These are phyloP conservation scores for Myrmecophaga tridactyla DNA, from an alignment of 2,113 vertebrate genomes.

Conservation along the genomic window DNA sequence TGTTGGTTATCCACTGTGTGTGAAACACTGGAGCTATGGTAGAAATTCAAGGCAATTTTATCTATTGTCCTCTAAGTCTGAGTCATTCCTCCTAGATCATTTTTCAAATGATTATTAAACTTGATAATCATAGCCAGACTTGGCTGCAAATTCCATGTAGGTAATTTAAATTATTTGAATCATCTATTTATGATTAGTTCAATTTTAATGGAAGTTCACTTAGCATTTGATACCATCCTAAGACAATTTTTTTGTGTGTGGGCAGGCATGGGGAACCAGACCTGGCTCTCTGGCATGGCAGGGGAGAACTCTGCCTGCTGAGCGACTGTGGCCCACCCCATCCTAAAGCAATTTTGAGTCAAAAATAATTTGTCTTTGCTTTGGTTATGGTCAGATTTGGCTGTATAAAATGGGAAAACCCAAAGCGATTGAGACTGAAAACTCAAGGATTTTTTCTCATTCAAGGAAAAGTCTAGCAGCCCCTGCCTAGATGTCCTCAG, in stretches of 20 bases:
- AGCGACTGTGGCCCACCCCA: too few relatives aligned
- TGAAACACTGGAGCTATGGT: neutral
- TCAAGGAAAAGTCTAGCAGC: neutral
- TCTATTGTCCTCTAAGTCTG: neutral
- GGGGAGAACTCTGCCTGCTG: too few relatives aligned
- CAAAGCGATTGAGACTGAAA: neutral
- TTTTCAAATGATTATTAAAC: conserved; percentile 25
- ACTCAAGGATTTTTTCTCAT: neutral
- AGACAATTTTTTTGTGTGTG: neutral
- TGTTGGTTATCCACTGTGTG: neutral
- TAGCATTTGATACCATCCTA: neutral
- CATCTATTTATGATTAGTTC: neutral
- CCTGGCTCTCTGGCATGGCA: too few relatives aligned
- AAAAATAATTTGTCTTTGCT: neutral
- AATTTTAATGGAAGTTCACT: conserved; percentile 9
- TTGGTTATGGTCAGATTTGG: neutral
- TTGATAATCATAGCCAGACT: neutral
- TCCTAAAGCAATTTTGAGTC: neutral
- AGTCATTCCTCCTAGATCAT: neutral
- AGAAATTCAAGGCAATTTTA: conserved; percentile 19
- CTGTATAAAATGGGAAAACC: neutral
- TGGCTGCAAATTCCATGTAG: neutral
- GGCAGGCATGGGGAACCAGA: too few relatives aligned
- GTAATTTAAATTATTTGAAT: neutral
- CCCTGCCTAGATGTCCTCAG: neutral